Conservation (phyloP, 2,888 invertebrate species). For the Cephus spinipes region DNA sequence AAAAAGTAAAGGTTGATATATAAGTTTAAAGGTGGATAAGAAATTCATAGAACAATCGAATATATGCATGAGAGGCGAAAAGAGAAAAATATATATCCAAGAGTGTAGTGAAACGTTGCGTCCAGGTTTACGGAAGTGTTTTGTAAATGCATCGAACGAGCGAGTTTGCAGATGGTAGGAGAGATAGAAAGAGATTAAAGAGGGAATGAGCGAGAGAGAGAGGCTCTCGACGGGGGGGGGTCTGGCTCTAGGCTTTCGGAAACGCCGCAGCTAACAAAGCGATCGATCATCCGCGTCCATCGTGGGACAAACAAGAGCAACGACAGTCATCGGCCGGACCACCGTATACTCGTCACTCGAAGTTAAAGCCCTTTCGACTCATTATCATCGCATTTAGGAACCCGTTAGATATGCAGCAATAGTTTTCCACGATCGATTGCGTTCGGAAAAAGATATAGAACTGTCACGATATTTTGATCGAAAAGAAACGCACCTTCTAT, state of each 20-base stretch:
- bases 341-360: neutral
- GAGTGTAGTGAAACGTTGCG: neutral
- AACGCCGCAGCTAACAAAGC: conserved; percentile 2
- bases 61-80: no score
- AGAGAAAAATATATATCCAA: no score
- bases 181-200: neutral
- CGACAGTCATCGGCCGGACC: neutral
- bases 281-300: conserved; percentile 6
- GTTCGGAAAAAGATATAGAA: neutral
- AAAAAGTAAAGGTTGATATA: no score
- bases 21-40: no score
- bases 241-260: neutral
- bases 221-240: neutral
- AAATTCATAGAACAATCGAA: no score
- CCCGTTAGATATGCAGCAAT: neutral
- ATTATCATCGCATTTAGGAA: neutral
- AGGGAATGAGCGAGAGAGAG: neutral
- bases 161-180: neutral
- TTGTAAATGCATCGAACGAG: neutral
- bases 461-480: neutral
- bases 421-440: neutral
- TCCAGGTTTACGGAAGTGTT: neutral
- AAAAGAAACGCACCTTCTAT: neutral
- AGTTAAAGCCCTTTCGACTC: neutral
- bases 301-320: neutral